Percentiles rank a stretch among this genome's conserved stretches.
Conservation (phyloP, 2,888 invertebrate genomes). For the Sceliomorpha sp. region DNA sequence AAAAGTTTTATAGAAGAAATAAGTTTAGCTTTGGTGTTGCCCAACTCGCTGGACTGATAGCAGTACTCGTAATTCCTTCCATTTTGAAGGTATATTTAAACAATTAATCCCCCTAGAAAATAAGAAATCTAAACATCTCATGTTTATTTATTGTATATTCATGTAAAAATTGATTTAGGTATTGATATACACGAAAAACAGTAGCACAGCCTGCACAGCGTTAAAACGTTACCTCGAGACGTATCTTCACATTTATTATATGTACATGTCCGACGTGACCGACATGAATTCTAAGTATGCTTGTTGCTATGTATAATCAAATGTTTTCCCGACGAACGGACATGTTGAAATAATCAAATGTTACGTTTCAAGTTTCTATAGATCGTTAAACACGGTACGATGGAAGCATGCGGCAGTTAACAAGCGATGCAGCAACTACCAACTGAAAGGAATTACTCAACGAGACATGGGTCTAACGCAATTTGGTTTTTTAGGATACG, state of each 20-base stretch:
- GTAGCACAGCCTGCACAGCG: conserved; percentile 83
- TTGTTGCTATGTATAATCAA: neutral
- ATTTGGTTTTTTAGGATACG: conserved; percentile 90
- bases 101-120: too few relatives aligned
- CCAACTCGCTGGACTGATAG: conserved; percentile 87
- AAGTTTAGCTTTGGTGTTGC: conserved; percentile 84
- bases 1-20: conserved; percentile 86
- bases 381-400: conserved; percentile 84
- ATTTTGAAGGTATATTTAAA: conserved; percentile 83
- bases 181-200: conserved; percentile 86
- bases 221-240: conserved; percentile 90
- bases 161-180: conserved; percentile 55
- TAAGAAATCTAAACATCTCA: too few relatives aligned
- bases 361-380: conserved; percentile 83
- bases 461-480: conserved; percentile 91
- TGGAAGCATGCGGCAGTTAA: conserved; percentile 84
- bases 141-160: too few relatives aligned
- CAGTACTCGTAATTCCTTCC: conserved; percentile 87
- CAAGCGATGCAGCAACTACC: conserved; percentile 75
- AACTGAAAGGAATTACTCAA: conserved; percentile 85
- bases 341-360: neutral
- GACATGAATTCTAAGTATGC: conserved; percentile 63
- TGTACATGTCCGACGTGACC: conserved; percentile 85
- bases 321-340: neutral
- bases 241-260: conserved; percentile 85